Evolutionary conservation across 1,140 invertebrate species (phyloP).

Genomic region (Camponotus pennsylvanicus): DNA sequence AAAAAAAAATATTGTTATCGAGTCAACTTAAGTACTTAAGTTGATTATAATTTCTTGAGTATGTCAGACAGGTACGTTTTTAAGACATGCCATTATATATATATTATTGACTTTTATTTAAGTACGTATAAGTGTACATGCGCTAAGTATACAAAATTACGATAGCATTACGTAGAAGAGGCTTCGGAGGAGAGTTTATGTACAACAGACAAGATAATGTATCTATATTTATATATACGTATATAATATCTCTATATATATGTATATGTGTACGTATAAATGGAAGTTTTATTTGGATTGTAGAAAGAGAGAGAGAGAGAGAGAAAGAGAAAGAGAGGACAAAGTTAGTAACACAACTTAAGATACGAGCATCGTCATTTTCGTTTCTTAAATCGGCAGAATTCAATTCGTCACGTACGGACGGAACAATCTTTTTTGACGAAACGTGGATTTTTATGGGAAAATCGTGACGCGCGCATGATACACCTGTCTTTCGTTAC

Average conservation of each 20-base stretch:
- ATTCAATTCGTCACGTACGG: conserved; percentile 7
- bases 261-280: conserved; percentile 50
- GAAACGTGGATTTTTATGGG: conserved; percentile 47
- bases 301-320: not conserved
- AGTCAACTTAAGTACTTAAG: conserved; percentile 10
- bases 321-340: conserved; percentile 29
- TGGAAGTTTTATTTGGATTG: conserved; percentile 61
- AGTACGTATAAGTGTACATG: conserved; percentile 80
- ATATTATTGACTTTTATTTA: conserved; percentile 81
- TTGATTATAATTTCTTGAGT: conserved; percentile 50
- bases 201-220: conserved; percentile 76
- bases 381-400: conserved; percentile 50
- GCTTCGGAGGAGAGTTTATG: conserved; percentile 80
- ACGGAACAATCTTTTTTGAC: conserved; percentile 59
- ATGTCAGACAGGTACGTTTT: conserved; percentile 56
- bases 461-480: conserved; percentile 74
- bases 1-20: conserved; percentile 37
- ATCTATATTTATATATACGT: conserved; percentile 62
- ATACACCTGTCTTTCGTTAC: conserved; percentile 80
- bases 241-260: conserved; percentile 60
- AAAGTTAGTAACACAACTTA: conserved; percentile 66
- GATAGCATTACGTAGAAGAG: conserved; percentile 82
- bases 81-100: conserved; percentile 60
- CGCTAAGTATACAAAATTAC: conserved; percentile 83
- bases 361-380: conserved; percentile 66